phyloP scores from a whole-genome alignment of 1,140 invertebrate species.

The Streblospio benedicti region DNA sequence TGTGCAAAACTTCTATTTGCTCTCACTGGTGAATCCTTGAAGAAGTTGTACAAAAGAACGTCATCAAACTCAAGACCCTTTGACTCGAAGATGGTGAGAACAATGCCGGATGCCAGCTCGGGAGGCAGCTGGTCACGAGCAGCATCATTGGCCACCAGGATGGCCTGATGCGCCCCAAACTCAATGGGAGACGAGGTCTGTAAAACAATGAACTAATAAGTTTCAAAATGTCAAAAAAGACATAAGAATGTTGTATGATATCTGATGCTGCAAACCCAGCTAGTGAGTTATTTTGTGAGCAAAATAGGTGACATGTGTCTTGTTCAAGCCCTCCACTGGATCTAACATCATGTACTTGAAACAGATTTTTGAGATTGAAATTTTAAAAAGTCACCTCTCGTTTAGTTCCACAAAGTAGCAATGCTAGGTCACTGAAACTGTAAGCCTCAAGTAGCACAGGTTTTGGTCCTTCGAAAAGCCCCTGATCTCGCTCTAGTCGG shows the following conservation, averaged over 20 bases:
- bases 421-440: slow-evolving; percentile 28
- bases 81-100: slow-evolving; percentile 38
- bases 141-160: slow-evolving; percentile 34
- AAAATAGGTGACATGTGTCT: no score
- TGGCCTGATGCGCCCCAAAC: slow-evolving; percentile 39
- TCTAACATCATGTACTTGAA: no score
- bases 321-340: no score
- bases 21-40: slow-evolving; percentile 36
- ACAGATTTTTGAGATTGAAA: no score
- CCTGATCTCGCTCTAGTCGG: slow-evolving; percentile 33
- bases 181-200: slow-evolving; percentile 39
- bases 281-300: no score
- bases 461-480: slow-evolving; percentile 34
- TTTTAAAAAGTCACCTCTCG: no score
- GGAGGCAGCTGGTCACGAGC: slow-evolving; percentile 28
- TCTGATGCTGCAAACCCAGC: no score
- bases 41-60: slow-evolving; percentile 39
- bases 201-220: no score
- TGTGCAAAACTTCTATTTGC: background rate
- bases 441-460: slow-evolving; percentile 38
- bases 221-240: no score
- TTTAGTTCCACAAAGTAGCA: slow-evolving; percentile 31
- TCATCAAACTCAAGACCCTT: slow-evolving; percentile 42
- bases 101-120: slow-evolving; percentile 26
- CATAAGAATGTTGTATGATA: no score